Evolutionary conservation across 2,888 invertebrate genomes (phyloP).

Genomic region (Seira ritae): DNA sequence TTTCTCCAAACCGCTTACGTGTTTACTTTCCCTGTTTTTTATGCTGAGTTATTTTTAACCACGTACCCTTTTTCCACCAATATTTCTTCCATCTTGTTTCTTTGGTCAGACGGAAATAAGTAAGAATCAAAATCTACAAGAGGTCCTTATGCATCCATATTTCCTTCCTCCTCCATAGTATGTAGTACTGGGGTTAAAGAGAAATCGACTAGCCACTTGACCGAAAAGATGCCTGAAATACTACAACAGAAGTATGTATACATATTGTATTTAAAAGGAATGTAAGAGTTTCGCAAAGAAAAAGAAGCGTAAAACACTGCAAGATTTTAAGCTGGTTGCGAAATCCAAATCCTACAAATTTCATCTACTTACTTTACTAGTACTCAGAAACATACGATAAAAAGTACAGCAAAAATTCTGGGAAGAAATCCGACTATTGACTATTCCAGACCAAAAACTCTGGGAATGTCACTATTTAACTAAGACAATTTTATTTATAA

Average conservation of each 20-base stretch:
- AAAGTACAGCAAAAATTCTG: too few relatives aligned
- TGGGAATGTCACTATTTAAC: too few relatives aligned
- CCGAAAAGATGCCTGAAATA: background rate
- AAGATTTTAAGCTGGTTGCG: too few relatives aligned
- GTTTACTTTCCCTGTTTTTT: background rate
- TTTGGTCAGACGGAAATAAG: background rate
- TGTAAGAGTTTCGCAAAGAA: background rate
- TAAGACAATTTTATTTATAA: too few relatives aligned
- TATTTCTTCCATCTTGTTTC: background rate
- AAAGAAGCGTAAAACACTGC: background rate
- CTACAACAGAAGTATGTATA: background rate
- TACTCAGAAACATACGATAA: too few relatives aligned
- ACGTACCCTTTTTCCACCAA: too few relatives aligned
- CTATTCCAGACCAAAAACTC: too few relatives aligned
- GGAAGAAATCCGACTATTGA: too few relatives aligned
- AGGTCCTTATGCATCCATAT: background rate
- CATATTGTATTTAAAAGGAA: background rate
- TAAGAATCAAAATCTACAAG: background rate
- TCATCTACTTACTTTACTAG: too few relatives aligned
- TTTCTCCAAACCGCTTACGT: background rate
- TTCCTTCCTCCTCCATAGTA: background rate
- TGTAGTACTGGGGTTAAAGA: too few relatives aligned
- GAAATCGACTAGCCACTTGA: background rate
- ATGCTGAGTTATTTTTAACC: too few relatives aligned
- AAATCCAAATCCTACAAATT: too few relatives aligned